These are phyloP conservation scores for Orycteropus afer DNA, from an alignment of 2,113 vertebrate genomes.

Conservation along the genomic window DNA sequence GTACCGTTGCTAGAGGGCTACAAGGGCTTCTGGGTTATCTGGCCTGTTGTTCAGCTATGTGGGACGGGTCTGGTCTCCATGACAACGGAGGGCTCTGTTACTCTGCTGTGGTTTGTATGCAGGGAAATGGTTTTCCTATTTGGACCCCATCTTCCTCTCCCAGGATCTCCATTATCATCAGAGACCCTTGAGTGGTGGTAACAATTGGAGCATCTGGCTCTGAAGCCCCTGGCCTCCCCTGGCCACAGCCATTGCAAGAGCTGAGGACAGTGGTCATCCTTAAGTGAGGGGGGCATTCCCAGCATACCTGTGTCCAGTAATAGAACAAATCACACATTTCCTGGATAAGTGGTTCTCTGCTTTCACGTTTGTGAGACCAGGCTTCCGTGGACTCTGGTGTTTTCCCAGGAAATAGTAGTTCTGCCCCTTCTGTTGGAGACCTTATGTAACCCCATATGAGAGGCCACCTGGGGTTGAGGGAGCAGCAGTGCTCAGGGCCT, in stretches of 20 bases:
- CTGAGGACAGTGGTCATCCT: background rate
- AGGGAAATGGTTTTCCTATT: background rate
- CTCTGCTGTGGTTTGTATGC: background rate
- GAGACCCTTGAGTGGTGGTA: background rate
- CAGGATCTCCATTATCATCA: background rate
- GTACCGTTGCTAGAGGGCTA: background rate
- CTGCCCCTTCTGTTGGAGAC: background rate
- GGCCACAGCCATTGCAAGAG: background rate
- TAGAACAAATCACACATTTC: background rate
- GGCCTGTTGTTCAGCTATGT: background rate
- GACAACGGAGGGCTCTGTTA: background rate
- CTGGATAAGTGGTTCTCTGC: background rate
- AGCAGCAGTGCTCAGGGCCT: background rate
- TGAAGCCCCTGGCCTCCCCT: background rate
- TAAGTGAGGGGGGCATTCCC: background rate
- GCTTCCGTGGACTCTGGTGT: background rate
- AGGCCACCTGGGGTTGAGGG: background rate
- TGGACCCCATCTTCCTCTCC: background rate
- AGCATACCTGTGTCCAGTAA: background rate
- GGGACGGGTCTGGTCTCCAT: background rate
- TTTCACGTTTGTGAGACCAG: background rate
- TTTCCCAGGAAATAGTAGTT: background rate
- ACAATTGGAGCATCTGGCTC: background rate
- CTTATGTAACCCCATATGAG: background rate
- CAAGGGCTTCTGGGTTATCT: background rate